A percentile compares a stretch with the other conserved stretches of the same genome.
Conservation (phyloP, 2,797 vertebrate genomes). For the Periparus ater region DNA sequence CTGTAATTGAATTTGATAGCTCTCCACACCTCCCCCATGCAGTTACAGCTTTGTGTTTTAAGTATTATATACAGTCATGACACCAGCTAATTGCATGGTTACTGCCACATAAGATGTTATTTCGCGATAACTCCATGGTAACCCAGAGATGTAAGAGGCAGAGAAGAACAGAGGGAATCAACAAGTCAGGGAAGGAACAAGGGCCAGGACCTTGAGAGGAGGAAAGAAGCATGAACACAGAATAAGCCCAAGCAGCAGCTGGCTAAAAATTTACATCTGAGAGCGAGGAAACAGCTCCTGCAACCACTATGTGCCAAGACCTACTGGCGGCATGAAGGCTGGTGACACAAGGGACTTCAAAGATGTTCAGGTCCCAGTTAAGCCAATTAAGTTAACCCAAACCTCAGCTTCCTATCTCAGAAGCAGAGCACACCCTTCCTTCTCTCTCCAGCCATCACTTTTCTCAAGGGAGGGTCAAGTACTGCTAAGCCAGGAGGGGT, state of each 20-base stretch:
- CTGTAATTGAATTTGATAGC: constrained; percentile 69
- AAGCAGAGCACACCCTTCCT: neutral
- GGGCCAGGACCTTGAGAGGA: constrained; percentile 50
- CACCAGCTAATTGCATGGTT: constrained; percentile 62
- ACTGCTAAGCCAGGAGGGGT: neutral
- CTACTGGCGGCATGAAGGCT: neutral
- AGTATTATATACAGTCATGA: constrained; percentile 71
- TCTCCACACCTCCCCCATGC: constrained; percentile 63
- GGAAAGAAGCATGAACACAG: constrained; percentile 22
- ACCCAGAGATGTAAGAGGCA: constrained; percentile 65
- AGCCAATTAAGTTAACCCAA: neutral
- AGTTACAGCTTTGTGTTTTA: constrained; percentile 68
- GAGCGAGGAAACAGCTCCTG: neutral
- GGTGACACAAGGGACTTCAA: neutral
- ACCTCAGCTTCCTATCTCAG: neutral
- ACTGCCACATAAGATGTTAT: constrained; percentile 69
- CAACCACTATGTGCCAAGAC: neutral
- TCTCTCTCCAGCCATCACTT: neutral
- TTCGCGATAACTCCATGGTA: constrained; percentile 70
- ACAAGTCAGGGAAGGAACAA: constrained; percentile 63
- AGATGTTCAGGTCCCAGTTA: neutral
- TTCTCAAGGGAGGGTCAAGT: rapidly evolving
- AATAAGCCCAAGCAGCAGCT: neutral
- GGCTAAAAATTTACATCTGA: neutral
- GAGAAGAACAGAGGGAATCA: constrained; percentile 59